Conservation (phyloP, 1,140 invertebrate species). For the Araneus ventricosus region DNA sequence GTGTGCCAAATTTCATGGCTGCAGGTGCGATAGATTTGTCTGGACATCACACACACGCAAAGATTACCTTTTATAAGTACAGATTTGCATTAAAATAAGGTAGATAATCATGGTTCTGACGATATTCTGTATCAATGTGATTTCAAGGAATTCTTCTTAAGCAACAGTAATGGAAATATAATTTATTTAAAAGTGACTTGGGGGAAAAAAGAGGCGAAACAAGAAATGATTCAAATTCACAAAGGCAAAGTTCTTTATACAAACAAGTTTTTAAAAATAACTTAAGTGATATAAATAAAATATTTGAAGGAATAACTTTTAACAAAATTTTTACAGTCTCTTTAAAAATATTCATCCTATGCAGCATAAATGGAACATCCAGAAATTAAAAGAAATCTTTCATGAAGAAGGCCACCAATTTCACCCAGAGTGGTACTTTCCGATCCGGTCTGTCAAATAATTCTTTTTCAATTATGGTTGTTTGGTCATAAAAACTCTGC, state of each 20-base stretch:
- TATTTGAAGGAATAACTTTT: background rate
- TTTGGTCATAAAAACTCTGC: slow-evolving; percentile 84
- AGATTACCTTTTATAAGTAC: no score
- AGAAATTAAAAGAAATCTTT: slow-evolving; percentile 77
- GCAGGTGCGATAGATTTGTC: no score
- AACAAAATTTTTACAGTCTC: background rate
- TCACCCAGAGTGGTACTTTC: slow-evolving; percentile 81
- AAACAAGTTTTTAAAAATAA: background rate
- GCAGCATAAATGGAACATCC: background rate
- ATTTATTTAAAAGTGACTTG: background rate
- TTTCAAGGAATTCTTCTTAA: no score
- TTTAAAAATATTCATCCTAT: background rate
- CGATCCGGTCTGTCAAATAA: slow-evolving; percentile 80
- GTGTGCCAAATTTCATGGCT: no score
- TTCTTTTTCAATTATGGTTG: slow-evolving; percentile 79
- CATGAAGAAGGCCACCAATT: slow-evolving; percentile 80
- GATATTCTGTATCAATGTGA: no score
- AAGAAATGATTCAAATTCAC: background rate
- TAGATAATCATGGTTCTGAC: no score
- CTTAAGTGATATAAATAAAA: background rate
- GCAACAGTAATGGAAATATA: no score
- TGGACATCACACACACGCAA: no score
- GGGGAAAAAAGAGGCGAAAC: background rate
- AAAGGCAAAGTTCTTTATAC: background rate
- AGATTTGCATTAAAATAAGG: no score